Base-by-base conservation (phyloP, 2,888 invertebrate genomes). In the Drosophila affinis region DNA sequence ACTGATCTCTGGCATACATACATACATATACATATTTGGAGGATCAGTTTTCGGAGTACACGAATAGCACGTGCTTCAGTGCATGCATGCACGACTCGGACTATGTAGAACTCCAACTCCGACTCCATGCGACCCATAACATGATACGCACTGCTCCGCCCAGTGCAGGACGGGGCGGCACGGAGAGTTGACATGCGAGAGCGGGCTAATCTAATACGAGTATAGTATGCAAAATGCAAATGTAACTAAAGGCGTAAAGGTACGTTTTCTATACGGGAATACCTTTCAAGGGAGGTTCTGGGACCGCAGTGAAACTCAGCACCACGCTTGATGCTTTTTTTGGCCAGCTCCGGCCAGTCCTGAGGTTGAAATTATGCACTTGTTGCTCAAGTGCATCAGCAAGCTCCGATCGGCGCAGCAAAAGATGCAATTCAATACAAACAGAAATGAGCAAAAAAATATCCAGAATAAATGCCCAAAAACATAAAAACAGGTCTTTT, bases 381-480 rank as follows among this genome's bases (percentile, higher is more conserved):
- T 86, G 86, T 84, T 76, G 81, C 75, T 74, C 46, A 77, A 79
- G 78, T 81, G 86, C 85, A 81, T 56, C 79, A 65, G 17, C 72
- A 67, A 12, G 17, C 47, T 21, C 44, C 46, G 54, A 76, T 60
- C 68, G 59, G 57, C 62, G 72, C 57, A 68, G 62, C 78, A 70
- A 65, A 80, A 72, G 76, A 80, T 84, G 86, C 84, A 86, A 86
- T 76, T 79, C 79, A 85, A 86, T 86, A 82, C 84, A 80, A 86
- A 79, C 65, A 71, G 68, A 58, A 62, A 62, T 48, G 27, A 56
- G 57, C 61, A 72, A 70, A 27, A 63, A 58, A 79, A 86, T 78
- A 80, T 80, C 71, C 86, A 84, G 80, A 85, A 84, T 81, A 84
- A 86, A 86, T 85, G 84, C 87, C 87, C 87, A 85, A 85, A 85